Conservation (phyloP, 92 coral and sea anemone genomes). For the Pocillopora meandrina region DNA sequence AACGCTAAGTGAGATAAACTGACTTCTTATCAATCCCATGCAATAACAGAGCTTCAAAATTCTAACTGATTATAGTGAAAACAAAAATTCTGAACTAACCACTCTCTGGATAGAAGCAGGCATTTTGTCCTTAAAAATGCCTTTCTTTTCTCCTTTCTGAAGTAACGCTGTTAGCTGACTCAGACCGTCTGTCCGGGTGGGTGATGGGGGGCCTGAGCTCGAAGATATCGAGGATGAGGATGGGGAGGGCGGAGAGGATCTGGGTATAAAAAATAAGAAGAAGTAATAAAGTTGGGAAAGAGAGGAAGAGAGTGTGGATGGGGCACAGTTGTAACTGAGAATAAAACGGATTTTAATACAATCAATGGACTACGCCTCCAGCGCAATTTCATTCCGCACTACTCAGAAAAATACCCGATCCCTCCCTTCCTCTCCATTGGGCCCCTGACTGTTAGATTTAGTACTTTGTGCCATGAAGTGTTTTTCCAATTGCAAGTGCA, state of each 20-base stretch:
- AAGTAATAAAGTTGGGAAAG: not conserved
- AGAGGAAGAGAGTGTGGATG: no score
- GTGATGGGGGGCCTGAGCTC: conserved; percentile 89
- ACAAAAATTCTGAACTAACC: conserved; percentile 39
- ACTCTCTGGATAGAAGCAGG: conserved; percentile 91
- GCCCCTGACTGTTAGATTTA: not conserved
- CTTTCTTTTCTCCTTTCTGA: conserved; percentile 88
- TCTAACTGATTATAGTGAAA: not conserved
- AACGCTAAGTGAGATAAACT: no score
- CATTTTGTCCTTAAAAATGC: conserved; percentile 88
- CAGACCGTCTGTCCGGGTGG: conserved; percentile 81
- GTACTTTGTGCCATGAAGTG: not conserved
- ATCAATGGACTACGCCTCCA: no score
- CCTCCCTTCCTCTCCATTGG: no score
- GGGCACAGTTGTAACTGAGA: no score
- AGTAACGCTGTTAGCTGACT: conserved; percentile 92
- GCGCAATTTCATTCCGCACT: no score
- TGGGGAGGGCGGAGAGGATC: conserved; percentile 90
- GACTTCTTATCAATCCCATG: no score
- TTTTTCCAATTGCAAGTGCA: not conserved
- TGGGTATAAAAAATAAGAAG: not conserved
- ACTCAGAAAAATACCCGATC: no score
- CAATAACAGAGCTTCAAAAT: not conserved
- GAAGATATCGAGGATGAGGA: conserved; percentile 85
- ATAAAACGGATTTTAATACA: no score